These are phyloP conservation scores for Heteropelma amictum DNA, from an alignment of 2,888 invertebrate genomes.

Conservation along the genomic window DNA sequence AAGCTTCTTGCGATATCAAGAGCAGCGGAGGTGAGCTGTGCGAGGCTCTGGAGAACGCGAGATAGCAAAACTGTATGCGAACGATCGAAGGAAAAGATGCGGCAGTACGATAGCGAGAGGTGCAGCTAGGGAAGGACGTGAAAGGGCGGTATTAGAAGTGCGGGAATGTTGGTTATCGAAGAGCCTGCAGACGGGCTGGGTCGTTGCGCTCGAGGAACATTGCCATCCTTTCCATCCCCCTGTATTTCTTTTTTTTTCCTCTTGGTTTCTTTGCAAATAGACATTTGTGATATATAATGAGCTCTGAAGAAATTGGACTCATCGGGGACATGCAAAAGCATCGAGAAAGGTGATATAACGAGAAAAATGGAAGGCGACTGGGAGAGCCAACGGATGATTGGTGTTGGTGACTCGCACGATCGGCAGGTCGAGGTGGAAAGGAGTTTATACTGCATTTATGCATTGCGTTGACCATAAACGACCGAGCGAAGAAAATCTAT, in stretches of 20 bases:
- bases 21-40: slow-evolving; percentile 39
- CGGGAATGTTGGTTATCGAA: slow-evolving; percentile 12
- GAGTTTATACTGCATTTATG: no score
- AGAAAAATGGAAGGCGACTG: background rate
- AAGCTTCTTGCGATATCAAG: slow-evolving; percentile 65
- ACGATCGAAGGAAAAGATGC: slow-evolving; percentile 7
- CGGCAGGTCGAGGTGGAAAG: no score
- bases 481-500: background rate
- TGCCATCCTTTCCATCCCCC: background rate
- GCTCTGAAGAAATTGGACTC: background rate
- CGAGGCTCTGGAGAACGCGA: background rate
- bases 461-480: background rate
- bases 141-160: background rate
- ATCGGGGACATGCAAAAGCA: slow-evolving; percentile 19
- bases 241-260: background rate
- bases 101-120: background rate
- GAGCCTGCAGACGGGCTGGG: slow-evolving; percentile 25
- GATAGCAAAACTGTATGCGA: background rate
- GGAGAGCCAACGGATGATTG: slow-evolving; percentile 9
- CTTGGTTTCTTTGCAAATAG: background rate
- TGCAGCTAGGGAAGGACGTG: slow-evolving; percentile 30
- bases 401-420: no score
- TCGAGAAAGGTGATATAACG: background rate
- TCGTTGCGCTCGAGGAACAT: slow-evolving; percentile 41
- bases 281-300: background rate